Percentiles rank a stretch among this genome's conserved stretches.
Conservation (phyloP, 2,113 vertebrate species). For the Xenus cinereus region DNA sequence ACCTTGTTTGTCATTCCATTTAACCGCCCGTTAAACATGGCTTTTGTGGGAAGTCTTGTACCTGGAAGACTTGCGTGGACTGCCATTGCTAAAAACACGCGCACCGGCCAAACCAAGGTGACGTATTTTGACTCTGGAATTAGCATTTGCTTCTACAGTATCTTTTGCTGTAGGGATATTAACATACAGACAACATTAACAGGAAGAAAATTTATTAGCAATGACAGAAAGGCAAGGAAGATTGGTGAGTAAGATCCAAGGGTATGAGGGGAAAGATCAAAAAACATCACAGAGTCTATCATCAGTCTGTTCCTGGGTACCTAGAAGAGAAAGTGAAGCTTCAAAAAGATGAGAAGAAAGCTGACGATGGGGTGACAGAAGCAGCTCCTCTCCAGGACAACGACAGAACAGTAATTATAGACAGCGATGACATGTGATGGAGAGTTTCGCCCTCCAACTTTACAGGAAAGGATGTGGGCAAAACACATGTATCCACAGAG, state of each 20-base stretch:
- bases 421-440: slow-evolving; percentile 17
- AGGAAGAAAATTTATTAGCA: slow-evolving; percentile 8
- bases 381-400: slow-evolving; percentile 21
- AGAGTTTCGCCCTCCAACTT: not conserved
- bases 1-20: not conserved
- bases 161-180: not conserved
- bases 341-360: slow-evolving; percentile 56
- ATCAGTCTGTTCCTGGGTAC: not conserved
- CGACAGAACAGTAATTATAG: slow-evolving; percentile 54
- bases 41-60: not conserved
- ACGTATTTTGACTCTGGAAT: not conserved
- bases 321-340: slow-evolving; percentile 13
- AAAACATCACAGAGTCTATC: slow-evolving; percentile 19
- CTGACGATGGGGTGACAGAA: not conserved
- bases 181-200: slow-evolving; percentile 4
- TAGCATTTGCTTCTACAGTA: not conserved
- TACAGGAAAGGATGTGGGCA: not conserved
- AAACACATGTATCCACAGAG: not conserved
- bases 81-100: not conserved
- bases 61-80: not conserved
- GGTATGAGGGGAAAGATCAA: slow-evolving; percentile 33
- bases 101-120: not conserved
- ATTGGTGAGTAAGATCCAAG: not conserved
- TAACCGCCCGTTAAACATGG: not conserved
- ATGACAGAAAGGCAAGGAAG: slow-evolving; percentile 2